Base-by-base conservation (phyloP, 2,113 vertebrate genomes). In the Dasyurus viverrinus region DNA sequence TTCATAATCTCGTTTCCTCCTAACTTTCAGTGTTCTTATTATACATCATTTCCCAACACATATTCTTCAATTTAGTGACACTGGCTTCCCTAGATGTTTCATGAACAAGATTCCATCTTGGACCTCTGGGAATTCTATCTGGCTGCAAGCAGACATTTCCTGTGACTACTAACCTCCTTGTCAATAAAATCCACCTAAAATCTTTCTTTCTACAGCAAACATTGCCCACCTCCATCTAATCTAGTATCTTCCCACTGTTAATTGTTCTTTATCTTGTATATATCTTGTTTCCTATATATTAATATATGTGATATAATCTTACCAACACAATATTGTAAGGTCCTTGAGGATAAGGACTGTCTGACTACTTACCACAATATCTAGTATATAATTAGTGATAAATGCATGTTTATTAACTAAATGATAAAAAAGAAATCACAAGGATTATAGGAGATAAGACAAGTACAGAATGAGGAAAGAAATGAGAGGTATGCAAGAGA, bases 101-200 rank as follows among this genome's bases (percentile, higher is more conserved):
- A 6, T 84, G 22, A 84, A 84, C 19, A 22, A 84, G 1, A 84
- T 84, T 1, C 5, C 2, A 84, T 42, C 3, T 22, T 14, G 36
- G 55, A 36, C 11, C 60, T 14, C 30, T 36, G 60, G 12, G 12
- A 68, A 68, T 68, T 68, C 10, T 36, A 1, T 68, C 12, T 76
- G 14, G 6, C 4, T n/a, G 0, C 1, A 4, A 1, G 12, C 5
- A 76, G 47, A 47, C 4, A 76, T 42, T 0, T 5, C 5, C 1
- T n/a, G 2, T 42, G 68, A 76, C 14, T 76, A 76, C 3, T n/a
- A 19, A 22, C 16, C 1, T 22, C 1, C 16, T 16, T 76, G 68
- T 22, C 36, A 22, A 7, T 76, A n/a, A 76, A 1, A n/a, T n/a
- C n/a, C 5, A 76, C 27, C 68, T n/a, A 76, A 76, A n/a, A 22